Evolutionary conservation across 37 sponge, comb jelly and placozoan genomes (phyloP).

Genomic region (Tethya wilhelma): DNA sequence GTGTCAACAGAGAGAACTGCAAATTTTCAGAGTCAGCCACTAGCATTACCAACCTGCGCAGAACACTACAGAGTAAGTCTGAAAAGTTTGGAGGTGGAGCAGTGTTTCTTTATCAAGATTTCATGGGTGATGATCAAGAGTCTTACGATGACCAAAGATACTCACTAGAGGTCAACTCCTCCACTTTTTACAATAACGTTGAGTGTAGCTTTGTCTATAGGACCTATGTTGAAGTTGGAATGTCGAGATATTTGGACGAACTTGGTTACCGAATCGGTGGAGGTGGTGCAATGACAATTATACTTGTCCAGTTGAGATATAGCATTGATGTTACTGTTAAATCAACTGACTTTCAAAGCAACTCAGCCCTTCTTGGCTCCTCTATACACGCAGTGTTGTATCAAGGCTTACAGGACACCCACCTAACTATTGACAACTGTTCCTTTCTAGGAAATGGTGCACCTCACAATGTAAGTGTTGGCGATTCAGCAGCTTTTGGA

Average conservation of each 20-base stretch:
- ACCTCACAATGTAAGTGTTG: neutral
- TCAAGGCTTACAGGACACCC: neutral
- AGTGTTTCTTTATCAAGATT: constrained; percentile 39
- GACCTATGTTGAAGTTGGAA: neutral
- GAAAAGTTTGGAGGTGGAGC: constrained; percentile 40
- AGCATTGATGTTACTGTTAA: neutral
- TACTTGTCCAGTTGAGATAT: neutral
- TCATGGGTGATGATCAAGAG: neutral
- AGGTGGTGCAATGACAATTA: constrained; percentile 1
- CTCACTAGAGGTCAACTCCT: neutral
- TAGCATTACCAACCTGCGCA: neutral
- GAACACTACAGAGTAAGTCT: neutral
- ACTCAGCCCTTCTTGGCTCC: neutral
- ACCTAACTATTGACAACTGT: neutral
- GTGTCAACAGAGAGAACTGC: neutral
- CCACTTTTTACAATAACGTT: constrained; percentile 2
- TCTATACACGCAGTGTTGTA: neutral
- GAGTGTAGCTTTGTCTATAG: constrained; percentile 3
- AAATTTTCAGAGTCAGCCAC: neutral
- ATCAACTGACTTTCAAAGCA: neutral
- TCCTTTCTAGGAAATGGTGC: neutral
- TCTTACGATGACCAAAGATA: neutral
- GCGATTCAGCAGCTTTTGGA: neutral
- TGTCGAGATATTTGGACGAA: neutral
- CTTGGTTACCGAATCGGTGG: constrained; percentile 30